Evolutionary conservation across 2,888 invertebrate genomes (phyloP), one percentile per base, ranked within the genome.

Genomic region (Rhagonycha fulva): DNA sequence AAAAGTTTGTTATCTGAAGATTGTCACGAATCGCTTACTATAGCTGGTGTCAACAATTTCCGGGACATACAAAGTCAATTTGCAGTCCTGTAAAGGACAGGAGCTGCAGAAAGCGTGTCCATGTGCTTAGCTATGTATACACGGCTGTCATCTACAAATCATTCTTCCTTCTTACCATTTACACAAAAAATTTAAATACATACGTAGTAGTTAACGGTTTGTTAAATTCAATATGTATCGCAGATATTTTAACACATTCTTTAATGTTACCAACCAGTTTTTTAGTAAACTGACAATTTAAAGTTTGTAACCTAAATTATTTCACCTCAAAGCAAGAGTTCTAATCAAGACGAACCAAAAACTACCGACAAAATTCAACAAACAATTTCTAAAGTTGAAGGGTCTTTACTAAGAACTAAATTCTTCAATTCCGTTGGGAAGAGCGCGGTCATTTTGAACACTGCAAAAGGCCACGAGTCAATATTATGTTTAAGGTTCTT

Each of bases 21-120:
- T 83, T 81, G 83, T 84, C 84, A 83, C 83, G 84, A 83, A 81
- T 81, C 80, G 82, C 82, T 82, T 82, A 82, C 83, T 76, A 80
- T 76, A 71, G 76, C 74, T 74, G 83, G 83, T 84, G 84, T 84
- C 83, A 81, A 85, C 86, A 84, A 86, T 85, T 86, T 86, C 86
- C 86, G 86, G 85, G 84, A 86, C 86, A 86, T 81, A 85, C 84
- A 86, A 86, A 86, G 85, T 86, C 86, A 86, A 86, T 86, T 86
- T 86, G 85, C 79, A 71, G 76, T 75, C 76, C 70, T 63, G 62
- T 75, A 72, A 71, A 77, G 70, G 77, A 75, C 77, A 70, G 77
- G 70, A 75, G 75, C 75, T 75, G 67, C 77, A 75, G 72, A 72
- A 73, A 76, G 78, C 78, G 78, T 78, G 78, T 78, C 78, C 74